Percentiles rank a stretch among this genome's conserved stretches.
Conservation (phyloP, 2,797 vertebrate genomes). For the Hoplostethus atlanticus region DNA sequence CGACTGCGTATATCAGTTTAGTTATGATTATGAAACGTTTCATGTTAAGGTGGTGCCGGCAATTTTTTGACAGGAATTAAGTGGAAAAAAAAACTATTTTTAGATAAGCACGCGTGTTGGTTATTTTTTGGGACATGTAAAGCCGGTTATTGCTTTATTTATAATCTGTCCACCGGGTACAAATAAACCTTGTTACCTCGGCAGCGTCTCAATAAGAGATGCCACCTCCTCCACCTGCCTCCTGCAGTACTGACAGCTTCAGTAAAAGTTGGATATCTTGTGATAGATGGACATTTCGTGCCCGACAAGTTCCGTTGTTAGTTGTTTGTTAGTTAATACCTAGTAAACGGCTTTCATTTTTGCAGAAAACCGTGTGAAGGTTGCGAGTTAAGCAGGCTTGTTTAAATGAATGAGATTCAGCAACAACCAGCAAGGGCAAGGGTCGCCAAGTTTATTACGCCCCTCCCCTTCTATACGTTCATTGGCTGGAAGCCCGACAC, state of each 20-base stretch:
- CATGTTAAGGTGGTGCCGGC: not conserved
- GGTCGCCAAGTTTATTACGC: constrained; percentile 67
- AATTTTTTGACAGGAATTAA: not conserved
- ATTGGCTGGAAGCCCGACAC: constrained; percentile 33
- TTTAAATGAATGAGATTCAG: constrained; percentile 18
- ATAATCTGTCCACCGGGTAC: not conserved
- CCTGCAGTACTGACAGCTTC: constrained; percentile 5
- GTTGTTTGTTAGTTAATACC: not conserved
- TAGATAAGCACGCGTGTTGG: no score
- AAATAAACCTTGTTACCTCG: constrained; percentile 9
- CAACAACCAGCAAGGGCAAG: constrained; percentile 22
- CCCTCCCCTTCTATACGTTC: constrained; percentile 44
- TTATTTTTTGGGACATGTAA: not conserved
- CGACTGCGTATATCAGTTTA: not conserved
- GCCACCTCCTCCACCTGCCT: constrained; percentile 11
- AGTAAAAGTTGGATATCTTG: not conserved
- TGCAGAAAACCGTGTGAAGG: not conserved
- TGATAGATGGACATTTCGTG: not conserved
- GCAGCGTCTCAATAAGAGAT: not conserved
- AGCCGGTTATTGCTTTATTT: not conserved
- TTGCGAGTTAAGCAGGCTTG: not conserved
- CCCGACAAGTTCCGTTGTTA: not conserved
- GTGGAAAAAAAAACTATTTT: not conserved
- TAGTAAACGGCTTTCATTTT: not conserved
- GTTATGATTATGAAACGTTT: not conserved